Evolutionary conservation across 2,113 vertebrate genomes (phyloP), one percentile per base, ranked within the genome.

Genomic region (Notechis scutatus): DNA sequence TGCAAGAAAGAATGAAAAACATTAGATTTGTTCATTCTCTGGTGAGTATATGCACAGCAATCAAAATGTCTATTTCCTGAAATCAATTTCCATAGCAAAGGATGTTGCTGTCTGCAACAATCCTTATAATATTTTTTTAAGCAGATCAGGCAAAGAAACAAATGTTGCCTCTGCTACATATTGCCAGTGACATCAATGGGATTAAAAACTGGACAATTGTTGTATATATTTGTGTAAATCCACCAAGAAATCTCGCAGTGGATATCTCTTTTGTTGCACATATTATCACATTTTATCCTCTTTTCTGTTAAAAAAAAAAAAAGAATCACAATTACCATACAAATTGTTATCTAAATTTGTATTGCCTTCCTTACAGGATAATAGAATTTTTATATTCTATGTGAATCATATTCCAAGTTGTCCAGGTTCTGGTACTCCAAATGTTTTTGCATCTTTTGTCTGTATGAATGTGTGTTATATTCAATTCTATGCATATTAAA

Each of bases 41-140:
- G 9, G 92, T 59, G 87, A 89, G 85, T 81, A 81, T 81, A 92
- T 81, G 39, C 81, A 88, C 89, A 92, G 54, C 42, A 57, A 92
- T 59, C 87, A 47, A 81, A 90, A 45, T 90, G 29, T 90, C 81
- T 90, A 45, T 52, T 87, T 90, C 81, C 92, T 87, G 92, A 87
- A 90, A 91, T 59, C 92, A 92, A 90, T 90, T 92, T 85, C 88
- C 54, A 87, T 87, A 90, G 57, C 56, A 93, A 93, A 93, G 89
- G 42, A 90, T 61, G 10, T 5, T 45, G 2, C 47, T 11, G 89
- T 95, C 95, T 86, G 3, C 45, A 93, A 88, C 74, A 91, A 42
- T 55, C 74, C 47, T 64, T 23, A 55, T 93, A 92, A 91, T 91
- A 0, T 0, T 69, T n/a, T 90, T 93, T 92, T 12, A 39, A 91